Conservation (phyloP, 2,113 vertebrate species). For the Steatornis caripensis region DNA sequence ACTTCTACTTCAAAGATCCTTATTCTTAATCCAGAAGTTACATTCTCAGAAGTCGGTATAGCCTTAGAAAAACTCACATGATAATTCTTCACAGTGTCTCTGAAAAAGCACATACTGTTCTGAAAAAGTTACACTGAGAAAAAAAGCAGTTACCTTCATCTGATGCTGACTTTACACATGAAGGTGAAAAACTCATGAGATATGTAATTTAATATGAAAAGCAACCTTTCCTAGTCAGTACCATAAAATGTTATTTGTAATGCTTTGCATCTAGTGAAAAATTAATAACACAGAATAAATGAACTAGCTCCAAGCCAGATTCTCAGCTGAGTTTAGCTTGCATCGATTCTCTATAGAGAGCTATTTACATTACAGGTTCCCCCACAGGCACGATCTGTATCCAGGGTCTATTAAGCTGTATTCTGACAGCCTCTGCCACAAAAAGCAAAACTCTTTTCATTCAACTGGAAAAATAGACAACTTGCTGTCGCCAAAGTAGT, state of each 20-base stretch:
- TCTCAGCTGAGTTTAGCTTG: neutral
- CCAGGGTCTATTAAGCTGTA: no score
- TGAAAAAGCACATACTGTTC: neutral
- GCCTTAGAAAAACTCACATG: neutral
- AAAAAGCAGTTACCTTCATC: neutral
- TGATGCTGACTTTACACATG: neutral
- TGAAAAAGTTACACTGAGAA: neutral
- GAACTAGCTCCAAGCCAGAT: neutral
- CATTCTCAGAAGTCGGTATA: neutral
- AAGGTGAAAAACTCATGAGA: neutral
- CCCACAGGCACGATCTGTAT: no score
- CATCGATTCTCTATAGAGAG: neutral
- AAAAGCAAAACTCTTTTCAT: neutral
- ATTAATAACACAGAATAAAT: neutral
- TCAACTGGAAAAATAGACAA: neutral
- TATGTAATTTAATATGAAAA: neutral
- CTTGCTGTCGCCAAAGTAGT: neutral
- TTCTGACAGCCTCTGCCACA: no score
- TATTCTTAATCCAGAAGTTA: neutral
- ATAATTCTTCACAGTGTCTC: neutral
- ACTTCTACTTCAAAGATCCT: neutral
- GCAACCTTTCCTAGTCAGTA: neutral
- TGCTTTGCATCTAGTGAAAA: neutral
- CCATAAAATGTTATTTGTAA: neutral
- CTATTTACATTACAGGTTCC: no score